Evolutionary conservation across 2,797 vertebrate species (phyloP).

Genomic region (Channa striata): DNA sequence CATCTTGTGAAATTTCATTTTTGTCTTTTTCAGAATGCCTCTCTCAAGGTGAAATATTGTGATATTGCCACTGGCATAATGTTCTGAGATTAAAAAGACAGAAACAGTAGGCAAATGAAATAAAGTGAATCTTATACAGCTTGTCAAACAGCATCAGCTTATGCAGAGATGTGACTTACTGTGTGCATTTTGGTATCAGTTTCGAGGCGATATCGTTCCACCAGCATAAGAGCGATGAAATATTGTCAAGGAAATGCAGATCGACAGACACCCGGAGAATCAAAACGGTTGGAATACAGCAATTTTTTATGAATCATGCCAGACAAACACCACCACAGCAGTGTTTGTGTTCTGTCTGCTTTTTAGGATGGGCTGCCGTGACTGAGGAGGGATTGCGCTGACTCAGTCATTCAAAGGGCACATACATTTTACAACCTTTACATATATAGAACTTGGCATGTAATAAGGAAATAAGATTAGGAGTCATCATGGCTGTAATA

Average conservation of each 20-base stretch:
- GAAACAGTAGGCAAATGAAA: slow-evolving; percentile 59
- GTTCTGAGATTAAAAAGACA: slow-evolving; percentile 66
- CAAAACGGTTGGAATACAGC: slow-evolving; percentile 59
- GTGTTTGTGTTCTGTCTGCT: slow-evolving; percentile 21
- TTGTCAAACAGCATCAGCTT: slow-evolving; percentile 69
- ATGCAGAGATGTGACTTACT: slow-evolving; percentile 58
- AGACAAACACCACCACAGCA: slow-evolving; percentile 17
- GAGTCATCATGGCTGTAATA: too few relatives aligned
- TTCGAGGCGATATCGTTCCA: slow-evolving; percentile 48
- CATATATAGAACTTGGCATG: not conserved
- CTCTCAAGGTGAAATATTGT: slow-evolving; percentile 79
- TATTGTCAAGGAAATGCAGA: slow-evolving; percentile 65
- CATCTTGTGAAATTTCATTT: slow-evolving; percentile 77
- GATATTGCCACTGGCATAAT: slow-evolving; percentile 61
- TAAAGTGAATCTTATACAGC: slow-evolving; percentile 66
- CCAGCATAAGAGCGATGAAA: slow-evolving; percentile 46
- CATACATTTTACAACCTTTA: not conserved
- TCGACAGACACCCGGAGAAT: slow-evolving; percentile 68
- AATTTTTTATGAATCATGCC: slow-evolving; percentile 67
- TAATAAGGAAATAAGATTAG: too few relatives aligned
- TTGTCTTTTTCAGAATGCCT: slow-evolving; percentile 64
- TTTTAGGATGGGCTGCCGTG: slow-evolving; percentile 15
- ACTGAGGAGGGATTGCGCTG: not conserved
- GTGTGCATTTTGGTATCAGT: slow-evolving; percentile 44
- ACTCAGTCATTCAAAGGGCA: not conserved